A percentile compares a stretch with the other conserved stretches of the same genome.
Evolutionary conservation across 2,797 vertebrate species (phyloP).

Genomic region (Galagoides demidoff): DNA sequence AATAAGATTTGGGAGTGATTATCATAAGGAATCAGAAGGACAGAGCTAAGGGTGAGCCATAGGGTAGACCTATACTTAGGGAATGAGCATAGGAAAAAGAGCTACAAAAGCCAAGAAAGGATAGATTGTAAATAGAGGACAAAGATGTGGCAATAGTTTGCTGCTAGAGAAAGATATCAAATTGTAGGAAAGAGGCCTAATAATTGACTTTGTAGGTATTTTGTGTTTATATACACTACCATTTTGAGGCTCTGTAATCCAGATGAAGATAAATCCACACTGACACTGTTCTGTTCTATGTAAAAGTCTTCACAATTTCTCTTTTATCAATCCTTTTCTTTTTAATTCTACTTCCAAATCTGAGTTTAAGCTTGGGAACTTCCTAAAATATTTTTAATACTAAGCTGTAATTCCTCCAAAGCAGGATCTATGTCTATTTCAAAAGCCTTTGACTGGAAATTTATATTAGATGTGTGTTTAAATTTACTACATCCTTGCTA

Average conservation of each 20-base stretch:
- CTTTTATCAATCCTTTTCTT: neutral
- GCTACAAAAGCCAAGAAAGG: constrained; percentile 18
- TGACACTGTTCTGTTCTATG: neutral
- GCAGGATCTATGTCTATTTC: neutral
- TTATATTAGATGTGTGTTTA: neutral
- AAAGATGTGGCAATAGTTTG: neutral
- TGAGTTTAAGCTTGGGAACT: neutral
- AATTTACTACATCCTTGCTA: constrained; percentile 21
- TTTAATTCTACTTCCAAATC: constrained; percentile 37
- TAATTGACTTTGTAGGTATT: neutral
- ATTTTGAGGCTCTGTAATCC: constrained; percentile 1
- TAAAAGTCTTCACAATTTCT: neutral
- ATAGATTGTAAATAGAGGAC: neutral
- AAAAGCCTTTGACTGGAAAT: constrained; percentile 12
- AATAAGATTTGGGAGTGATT: constrained; percentile 3
- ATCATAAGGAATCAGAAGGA: constrained; percentile 29
- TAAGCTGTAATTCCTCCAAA: constrained; percentile 7
- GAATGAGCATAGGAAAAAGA: neutral
- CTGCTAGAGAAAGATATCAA: neutral
- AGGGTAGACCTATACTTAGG: neutral
- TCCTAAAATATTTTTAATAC: constrained; percentile 42
- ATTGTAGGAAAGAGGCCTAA: neutral
- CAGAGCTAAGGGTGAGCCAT: neutral
- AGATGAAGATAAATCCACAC: constrained; percentile 21
- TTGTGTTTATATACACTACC: constrained; percentile 11